Evolutionary conservation across 2,888 invertebrate species (phyloP).

Genomic region (Lithophane leautieri): DNA sequence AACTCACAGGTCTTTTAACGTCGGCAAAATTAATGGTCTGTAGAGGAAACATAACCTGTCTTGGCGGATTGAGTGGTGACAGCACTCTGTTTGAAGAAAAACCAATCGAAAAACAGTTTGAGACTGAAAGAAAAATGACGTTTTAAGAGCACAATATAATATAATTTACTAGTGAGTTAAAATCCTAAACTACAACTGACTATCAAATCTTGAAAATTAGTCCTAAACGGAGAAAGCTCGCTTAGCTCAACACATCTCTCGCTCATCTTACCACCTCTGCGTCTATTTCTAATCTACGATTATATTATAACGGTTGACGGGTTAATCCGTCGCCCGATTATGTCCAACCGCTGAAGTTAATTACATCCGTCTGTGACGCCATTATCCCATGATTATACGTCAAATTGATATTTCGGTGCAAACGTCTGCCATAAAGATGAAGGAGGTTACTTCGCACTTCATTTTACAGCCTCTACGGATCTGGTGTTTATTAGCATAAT

Average conservation of each 20-base stretch:
- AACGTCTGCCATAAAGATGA: constrained; percentile 53
- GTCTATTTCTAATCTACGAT: constrained; percentile 58
- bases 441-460: constrained; percentile 41
- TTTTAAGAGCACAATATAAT: no score
- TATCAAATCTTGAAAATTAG: no score
- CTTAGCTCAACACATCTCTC: not conserved
- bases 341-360: constrained; percentile 73
- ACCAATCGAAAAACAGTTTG: no score
- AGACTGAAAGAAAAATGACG: no score
- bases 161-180: no score
- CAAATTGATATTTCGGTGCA: constrained; percentile 68
- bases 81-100: not conserved
- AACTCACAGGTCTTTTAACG: accelerated
- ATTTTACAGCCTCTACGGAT: constrained; percentile 47
- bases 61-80: not conserved
- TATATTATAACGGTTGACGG: constrained; percentile 68
- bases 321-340: constrained; percentile 69
- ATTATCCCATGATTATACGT: constrained; percentile 64
- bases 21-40: no score
- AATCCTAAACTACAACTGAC: no score
- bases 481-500: constrained; percentile 57
- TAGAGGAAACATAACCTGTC: not conserved
- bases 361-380: constrained; percentile 66
- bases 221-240: not conserved
- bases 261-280: constrained; percentile 18